Evolutionary conservation across 2,113 vertebrate species (phyloP).

Genomic region (Lucifuga dentata): DNA sequence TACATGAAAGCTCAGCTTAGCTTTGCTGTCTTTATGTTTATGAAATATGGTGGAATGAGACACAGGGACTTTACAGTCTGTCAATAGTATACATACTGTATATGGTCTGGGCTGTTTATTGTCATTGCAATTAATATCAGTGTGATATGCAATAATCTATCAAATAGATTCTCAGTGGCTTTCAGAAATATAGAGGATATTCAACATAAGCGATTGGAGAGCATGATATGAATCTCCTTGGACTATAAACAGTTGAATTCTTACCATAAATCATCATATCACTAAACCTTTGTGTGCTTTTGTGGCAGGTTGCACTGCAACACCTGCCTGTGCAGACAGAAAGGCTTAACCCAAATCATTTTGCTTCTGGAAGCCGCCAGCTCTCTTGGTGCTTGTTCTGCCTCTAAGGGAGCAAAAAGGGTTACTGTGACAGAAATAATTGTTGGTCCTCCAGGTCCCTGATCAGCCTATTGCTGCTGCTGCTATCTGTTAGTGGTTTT

Average conservation of each 20-base stretch:
- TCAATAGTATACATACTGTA: neutral
- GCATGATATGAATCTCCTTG: neutral
- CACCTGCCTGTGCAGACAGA: conserved; percentile 5
- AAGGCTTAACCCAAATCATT: neutral
- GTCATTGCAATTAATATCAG: neutral
- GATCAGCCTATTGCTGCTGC: conserved; percentile 6
- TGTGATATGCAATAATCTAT: neutral
- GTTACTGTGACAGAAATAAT: neutral
- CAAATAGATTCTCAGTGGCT: neutral
- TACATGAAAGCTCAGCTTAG: conserved; percentile 25
- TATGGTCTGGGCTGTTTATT: neutral
- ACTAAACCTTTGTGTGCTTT: conserved; percentile 5
- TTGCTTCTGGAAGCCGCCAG: conserved; percentile 16
- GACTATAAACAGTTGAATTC: neutral
- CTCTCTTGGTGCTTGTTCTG: neutral
- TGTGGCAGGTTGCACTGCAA: neutral
- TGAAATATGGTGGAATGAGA: conserved; percentile 28
- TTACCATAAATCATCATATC: neutral
- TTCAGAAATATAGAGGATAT: no score
- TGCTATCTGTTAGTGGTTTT: conserved; percentile 11
- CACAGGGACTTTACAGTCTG: neutral
- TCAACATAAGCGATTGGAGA: neutral
- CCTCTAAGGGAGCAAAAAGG: neutral
- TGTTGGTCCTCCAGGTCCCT: conserved; percentile 20
- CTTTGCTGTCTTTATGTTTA: conserved; percentile 2